phyloP scores from a whole-genome alignment of 2,888 invertebrate species.

The Chromoteleia sp. region DNA sequence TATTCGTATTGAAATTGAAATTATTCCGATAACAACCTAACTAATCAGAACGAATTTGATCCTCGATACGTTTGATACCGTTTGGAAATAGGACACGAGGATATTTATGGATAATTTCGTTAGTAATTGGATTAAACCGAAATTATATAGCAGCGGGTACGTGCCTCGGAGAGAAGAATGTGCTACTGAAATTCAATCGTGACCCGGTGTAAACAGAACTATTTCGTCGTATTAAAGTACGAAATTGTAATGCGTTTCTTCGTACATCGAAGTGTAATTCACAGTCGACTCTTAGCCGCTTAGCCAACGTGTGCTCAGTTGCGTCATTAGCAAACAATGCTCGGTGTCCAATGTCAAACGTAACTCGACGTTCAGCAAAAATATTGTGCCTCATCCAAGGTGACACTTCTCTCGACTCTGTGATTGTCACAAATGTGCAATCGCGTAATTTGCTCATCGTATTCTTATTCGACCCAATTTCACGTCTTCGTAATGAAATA shows the following conservation, averaged over 20 bases:
- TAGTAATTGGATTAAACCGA: neutral
- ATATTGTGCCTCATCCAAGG: constrained; percentile 60
- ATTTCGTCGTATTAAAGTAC: neutral
- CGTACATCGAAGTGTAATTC: constrained; percentile 16
- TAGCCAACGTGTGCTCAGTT: constrained; percentile 43
- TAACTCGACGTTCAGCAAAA: constrained; percentile 57
- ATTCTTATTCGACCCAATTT: constrained; percentile 52
- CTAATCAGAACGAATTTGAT: no score
- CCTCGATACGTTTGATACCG: neutral
- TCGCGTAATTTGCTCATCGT: constrained; percentile 32
- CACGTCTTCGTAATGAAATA: constrained; percentile 13
- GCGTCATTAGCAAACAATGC: constrained; percentile 71
- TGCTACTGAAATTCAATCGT: neutral
- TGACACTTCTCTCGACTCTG: constrained; percentile 44
- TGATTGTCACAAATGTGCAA: constrained; percentile 39
- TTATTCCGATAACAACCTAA: neutral
- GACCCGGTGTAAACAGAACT: neutral
- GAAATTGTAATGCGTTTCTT: constrained; percentile 13
- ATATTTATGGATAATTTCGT: constrained; percentile 5
- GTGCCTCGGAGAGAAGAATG: neutral
- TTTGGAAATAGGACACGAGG: neutral
- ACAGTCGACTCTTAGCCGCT: constrained; percentile 26
- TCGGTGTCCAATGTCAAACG: constrained; percentile 66
- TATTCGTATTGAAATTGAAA: neutral
- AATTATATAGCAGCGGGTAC: neutral